phyloP scores from a whole-genome alignment of 2,113 vertebrate species.

The Myotis brandtii region DNA sequence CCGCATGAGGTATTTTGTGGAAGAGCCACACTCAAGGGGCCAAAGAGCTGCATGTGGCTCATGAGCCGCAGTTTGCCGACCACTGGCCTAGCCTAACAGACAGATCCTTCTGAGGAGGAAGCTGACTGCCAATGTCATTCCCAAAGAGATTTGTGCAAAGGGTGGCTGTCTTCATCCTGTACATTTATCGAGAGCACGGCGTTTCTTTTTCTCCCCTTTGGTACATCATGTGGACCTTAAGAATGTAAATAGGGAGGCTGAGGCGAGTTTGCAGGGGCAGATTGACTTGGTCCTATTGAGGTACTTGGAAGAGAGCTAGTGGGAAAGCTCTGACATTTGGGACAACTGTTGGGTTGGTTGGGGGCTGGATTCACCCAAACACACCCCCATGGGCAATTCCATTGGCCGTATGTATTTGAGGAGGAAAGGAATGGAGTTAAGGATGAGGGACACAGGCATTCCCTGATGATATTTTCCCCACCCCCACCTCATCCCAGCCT shows the following conservation, averaged over 20 bases:
- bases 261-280: not conserved
- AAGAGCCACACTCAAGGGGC: too few species aligned
- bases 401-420: not conserved
- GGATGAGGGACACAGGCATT: not conserved
- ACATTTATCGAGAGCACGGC: not conserved
- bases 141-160: not conserved
- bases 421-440: not conserved
- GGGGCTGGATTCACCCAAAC: rapidly evolving
- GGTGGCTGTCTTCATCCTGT: not conserved
- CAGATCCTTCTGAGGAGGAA: not conserved
- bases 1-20: too few species aligned
- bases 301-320: not conserved
- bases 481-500: rapidly evolving
- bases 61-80: too few species aligned
- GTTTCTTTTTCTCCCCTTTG: not conserved
- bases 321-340: not conserved
- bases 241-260: not conserved
- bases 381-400: not conserved
- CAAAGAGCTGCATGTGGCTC: too few species aligned
- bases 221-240: rapidly evolving
- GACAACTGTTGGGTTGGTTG: not conserved
- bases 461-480: rapidly evolving
- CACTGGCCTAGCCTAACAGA: not conserved
- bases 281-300: not conserved
- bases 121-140: not conserved